Evolutionary conservation across 2,888 invertebrate genomes (phyloP).

Genomic region (Leucophenga montana): DNA sequence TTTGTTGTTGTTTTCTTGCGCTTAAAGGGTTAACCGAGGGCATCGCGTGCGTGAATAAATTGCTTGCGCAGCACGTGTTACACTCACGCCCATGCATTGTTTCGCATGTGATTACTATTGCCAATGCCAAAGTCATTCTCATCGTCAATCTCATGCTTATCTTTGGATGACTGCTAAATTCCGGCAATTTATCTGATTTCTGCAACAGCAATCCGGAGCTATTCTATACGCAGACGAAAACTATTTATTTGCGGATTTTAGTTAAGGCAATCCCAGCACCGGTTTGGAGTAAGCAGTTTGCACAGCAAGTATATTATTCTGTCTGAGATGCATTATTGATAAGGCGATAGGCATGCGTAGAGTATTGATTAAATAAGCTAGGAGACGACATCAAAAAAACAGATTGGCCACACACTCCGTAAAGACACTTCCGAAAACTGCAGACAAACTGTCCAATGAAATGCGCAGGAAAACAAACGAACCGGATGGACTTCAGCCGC

Average conservation of each 20-base stretch:
- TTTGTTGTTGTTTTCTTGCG: neutral
- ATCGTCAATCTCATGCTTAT: neutral
- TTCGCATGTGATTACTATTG: conserved; percentile 1
- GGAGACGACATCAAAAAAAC: no score
- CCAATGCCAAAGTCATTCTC: neutral
- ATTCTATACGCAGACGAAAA: conserved; percentile 10
- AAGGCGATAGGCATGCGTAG: no score
- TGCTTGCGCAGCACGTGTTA: conserved; percentile 13
- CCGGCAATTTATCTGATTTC: conserved; percentile 21
- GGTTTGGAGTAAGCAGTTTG: no score
- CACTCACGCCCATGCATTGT: neutral
- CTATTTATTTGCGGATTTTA: conserved; percentile 17
- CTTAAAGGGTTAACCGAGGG: conserved; percentile 8
- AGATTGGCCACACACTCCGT: no score
- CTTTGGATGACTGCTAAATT: neutral
- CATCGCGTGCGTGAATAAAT: conserved; percentile 10
- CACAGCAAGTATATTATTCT: no score
- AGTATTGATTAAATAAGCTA: no score
- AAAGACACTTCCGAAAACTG: no score
- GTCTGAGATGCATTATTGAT: no score
- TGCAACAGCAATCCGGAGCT: neutral
- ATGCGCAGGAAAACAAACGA: no score
- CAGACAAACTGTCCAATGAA: no score
- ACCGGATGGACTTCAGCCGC: no score
- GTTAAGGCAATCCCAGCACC: no score